A percentile compares a stretch with the other conserved stretches of the same genome.
These are phyloP conservation scores for Aurelia sp. DNA, from an alignment of 30 jellyfish, hydroid and myxozoan species.

Conservation along the genomic window DNA sequence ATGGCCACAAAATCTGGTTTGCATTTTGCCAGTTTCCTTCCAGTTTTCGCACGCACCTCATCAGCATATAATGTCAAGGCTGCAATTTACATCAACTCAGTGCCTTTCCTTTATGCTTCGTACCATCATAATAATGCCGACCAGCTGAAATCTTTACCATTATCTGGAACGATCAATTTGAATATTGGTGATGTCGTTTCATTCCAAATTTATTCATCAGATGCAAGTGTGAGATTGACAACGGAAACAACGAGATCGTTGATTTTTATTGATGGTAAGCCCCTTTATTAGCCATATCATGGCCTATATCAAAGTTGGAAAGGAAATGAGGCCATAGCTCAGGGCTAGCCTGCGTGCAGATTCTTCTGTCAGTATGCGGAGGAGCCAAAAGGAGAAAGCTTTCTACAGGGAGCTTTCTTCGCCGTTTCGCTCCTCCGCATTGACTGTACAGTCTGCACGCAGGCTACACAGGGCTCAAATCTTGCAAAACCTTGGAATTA, in stretches of 20 bases:
- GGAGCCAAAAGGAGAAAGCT: no score
- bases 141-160: slow-evolving; percentile 48
- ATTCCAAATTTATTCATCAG: slow-evolving; percentile 46
- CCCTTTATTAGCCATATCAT: slow-evolving; percentile 9
- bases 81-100: slow-evolving; percentile 64
- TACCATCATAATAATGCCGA: slow-evolving; percentile 14
- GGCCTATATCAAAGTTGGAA: neutral
- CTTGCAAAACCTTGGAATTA: no score
- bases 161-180: slow-evolving; percentile 70
- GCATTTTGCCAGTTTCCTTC: slow-evolving; percentile 69
- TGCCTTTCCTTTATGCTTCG: slow-evolving; percentile 33
- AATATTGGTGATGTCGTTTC: slow-evolving; percentile 70
- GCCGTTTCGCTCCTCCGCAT: no score
- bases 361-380: no score
- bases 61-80: slow-evolving; percentile 27
- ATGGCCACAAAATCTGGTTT: slow-evolving; percentile 70
- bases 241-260: slow-evolving; percentile 77
- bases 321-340: neutral
- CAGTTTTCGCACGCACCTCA: slow-evolving; percentile 28
- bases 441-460: no score
- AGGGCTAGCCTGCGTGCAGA: no score
- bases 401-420: no score
- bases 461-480: no score
- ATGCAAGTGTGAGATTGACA: slow-evolving; percentile 33
- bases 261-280: slow-evolving; percentile 60